A percentile compares a stretch with the other conserved stretches of the same genome.
Evolutionary conservation across 2,797 vertebrate genomes (phyloP).

Genomic region (Pitangus sulphuratus): DNA sequence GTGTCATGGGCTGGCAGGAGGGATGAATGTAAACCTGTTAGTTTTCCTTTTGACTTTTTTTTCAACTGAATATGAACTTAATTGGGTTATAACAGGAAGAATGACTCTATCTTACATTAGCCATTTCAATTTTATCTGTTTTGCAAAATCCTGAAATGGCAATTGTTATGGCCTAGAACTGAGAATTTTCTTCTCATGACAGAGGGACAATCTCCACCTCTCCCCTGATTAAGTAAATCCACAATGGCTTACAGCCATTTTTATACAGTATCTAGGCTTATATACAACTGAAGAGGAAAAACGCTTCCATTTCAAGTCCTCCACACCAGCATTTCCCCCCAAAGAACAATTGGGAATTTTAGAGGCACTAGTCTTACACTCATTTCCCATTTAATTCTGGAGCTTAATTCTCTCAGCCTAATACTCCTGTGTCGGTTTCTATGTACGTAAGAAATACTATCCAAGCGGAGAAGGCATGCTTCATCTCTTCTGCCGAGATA

Average conservation of each 20-base stretch:
- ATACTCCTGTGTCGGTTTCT: neutral
- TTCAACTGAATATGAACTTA: constrained; percentile 17
- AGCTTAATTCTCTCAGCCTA: neutral
- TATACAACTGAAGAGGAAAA: neutral
- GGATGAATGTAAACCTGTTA: neutral
- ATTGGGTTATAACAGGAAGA: constrained; percentile 42
- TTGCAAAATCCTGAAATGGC: constrained; percentile 21
- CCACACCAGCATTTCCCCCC: neutral
- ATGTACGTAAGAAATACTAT: neutral
- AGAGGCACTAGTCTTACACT: neutral
- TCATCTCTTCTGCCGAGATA: neutral
- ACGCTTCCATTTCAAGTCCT: neutral
- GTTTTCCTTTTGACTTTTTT: constrained; percentile 26
- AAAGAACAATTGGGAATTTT: constrained; percentile 10
- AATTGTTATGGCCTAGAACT: constrained; percentile 10
- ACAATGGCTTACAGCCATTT: neutral
- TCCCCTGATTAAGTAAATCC: constrained; percentile 5
- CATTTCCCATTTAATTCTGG: neutral
- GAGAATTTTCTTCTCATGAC: constrained; percentile 7
- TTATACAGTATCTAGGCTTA: neutral
- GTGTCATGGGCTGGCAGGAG: neutral
- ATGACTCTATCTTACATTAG: constrained; percentile 5
- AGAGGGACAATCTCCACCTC: neutral
- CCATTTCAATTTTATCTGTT: constrained; percentile 32
- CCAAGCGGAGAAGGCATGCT: neutral